These are phyloP conservation scores for Eudyptes chrysolophus DNA, from an alignment of 2,113 vertebrate genomes.

Conservation along the genomic window DNA sequence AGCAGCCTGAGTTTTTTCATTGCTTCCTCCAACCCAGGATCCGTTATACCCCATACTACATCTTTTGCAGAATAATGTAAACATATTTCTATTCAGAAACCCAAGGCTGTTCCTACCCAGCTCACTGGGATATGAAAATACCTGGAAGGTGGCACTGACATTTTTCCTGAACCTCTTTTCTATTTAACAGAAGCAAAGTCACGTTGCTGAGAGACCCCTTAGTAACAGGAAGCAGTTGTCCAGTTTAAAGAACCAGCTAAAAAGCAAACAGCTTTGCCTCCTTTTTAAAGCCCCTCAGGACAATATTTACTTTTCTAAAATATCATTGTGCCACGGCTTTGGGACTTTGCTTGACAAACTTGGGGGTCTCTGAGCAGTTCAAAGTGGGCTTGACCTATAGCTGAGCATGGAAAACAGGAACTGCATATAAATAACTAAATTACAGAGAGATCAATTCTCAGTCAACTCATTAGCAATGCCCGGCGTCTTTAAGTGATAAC, in stretches of 20 bases:
- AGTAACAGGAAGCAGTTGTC: constrained; percentile 74
- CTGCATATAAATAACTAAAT: constrained; percentile 98
- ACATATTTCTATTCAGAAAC: neutral
- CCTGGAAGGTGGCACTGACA: constrained; percentile 30
- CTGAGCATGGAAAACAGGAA: constrained; percentile 76
- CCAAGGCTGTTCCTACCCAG: neutral
- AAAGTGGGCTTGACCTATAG: constrained; percentile 86
- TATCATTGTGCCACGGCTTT: constrained; percentile 94
- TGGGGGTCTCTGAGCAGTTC: constrained; percentile 84
- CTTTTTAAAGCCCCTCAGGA: constrained; percentile 86
- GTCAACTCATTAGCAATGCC: constrained; percentile 94
- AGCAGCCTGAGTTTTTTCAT: neutral
- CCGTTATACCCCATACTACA: neutral
- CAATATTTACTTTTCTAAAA: constrained; percentile 97
- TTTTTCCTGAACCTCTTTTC: constrained; percentile 53
- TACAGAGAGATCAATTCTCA: constrained; percentile 95
- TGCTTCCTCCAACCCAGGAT: neutral
- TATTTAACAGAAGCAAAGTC: constrained; percentile 56
- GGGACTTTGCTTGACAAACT: constrained; percentile 87
- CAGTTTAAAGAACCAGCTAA: constrained; percentile 78
- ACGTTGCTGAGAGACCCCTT: constrained; percentile 60
- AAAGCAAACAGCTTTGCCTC: constrained; percentile 88
- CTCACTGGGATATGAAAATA: neutral
- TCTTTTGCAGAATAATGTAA: neutral
- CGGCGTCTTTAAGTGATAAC: constrained; percentile 88